These are phyloP conservation scores for Temnothorax ravouxi DNA, from an alignment of 2,888 invertebrate species.

Conservation along the genomic window DNA sequence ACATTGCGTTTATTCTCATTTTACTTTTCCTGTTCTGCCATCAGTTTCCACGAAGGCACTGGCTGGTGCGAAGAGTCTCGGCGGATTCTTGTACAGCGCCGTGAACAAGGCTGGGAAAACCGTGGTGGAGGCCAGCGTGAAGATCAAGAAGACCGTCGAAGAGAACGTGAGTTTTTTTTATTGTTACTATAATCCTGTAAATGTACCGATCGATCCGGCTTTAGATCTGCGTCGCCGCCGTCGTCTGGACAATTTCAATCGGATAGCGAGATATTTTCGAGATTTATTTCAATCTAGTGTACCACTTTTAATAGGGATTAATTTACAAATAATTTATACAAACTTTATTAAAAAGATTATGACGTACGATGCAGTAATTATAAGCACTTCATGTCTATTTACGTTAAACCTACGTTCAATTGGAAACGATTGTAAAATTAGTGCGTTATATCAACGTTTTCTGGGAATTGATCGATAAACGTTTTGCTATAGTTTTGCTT, in stretches of 20 bases:
- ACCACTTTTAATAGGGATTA: neutral
- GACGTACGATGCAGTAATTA: neutral
- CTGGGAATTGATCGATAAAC: neutral
- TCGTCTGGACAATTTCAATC: neutral
- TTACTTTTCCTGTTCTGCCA: constrained; percentile 58
- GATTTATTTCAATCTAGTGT: neutral
- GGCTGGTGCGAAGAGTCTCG: constrained; percentile 96
- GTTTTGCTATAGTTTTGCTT: neutral
- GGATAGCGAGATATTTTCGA: neutral
- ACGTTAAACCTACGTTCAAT: neutral
- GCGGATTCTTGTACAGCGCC: constrained; percentile 97
- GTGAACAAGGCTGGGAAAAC: constrained; percentile 98
- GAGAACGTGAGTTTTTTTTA: constrained; percentile 92
- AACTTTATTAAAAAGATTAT: neutral
- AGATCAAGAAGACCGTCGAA: constrained; percentile 98
- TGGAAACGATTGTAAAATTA: neutral
- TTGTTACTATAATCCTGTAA: constrained; percentile 19
- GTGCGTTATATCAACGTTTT: neutral
- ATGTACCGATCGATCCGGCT: constrained; percentile 8
- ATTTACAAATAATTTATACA: neutral
- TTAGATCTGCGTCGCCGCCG: neutral
- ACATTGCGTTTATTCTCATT: constrained; percentile 40
- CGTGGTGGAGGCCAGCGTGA: constrained; percentile 95
- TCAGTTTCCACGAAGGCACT: constrained; percentile 95
- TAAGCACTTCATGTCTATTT: neutral